Conservation (phyloP, 1,140 invertebrate genomes). For the Heliconius melpomene region DNA sequence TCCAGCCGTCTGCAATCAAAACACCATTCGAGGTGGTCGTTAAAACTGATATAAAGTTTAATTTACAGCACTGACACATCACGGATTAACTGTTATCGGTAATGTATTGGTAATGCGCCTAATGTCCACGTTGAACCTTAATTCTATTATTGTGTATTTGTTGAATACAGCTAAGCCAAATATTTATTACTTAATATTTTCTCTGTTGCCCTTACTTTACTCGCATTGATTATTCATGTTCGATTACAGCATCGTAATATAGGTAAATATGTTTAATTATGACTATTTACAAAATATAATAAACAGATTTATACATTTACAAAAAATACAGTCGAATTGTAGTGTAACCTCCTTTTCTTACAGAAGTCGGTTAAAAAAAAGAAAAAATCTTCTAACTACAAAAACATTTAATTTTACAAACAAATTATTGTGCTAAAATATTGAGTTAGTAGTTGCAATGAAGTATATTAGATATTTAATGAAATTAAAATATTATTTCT, state of each 20-base stretch:
- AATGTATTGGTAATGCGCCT: constrained; percentile 68
- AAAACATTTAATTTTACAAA: too few species aligned
- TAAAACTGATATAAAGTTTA: constrained; percentile 81
- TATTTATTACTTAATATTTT: constrained; percentile 61
- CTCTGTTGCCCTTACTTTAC: constrained; percentile 7
- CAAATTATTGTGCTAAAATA: not conserved
- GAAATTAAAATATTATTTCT: not conserved
- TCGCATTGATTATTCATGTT: not conserved
- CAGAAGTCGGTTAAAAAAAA: too few species aligned
- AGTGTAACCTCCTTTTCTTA: too few species aligned
- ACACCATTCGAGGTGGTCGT: constrained; percentile 75
- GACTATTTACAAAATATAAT: not conserved
- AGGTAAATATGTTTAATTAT: constrained; percentile 21
- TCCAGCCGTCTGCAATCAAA: constrained; percentile 78
- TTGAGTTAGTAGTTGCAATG: not conserved
- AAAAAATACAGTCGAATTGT: too few species aligned
- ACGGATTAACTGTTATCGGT: constrained; percentile 75
- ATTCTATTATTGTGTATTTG: constrained; percentile 69
- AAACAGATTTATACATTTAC: too few species aligned
- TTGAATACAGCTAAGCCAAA: constrained; percentile 56
- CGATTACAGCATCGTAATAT: not conserved
- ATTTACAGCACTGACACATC: constrained; percentile 72
- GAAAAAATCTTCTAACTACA: too few species aligned
- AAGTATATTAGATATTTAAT: not conserved
- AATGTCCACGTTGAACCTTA: constrained; percentile 62